Conservation (phyloP, 1,140 invertebrate genomes). For the Bombyx mandarina region DNA sequence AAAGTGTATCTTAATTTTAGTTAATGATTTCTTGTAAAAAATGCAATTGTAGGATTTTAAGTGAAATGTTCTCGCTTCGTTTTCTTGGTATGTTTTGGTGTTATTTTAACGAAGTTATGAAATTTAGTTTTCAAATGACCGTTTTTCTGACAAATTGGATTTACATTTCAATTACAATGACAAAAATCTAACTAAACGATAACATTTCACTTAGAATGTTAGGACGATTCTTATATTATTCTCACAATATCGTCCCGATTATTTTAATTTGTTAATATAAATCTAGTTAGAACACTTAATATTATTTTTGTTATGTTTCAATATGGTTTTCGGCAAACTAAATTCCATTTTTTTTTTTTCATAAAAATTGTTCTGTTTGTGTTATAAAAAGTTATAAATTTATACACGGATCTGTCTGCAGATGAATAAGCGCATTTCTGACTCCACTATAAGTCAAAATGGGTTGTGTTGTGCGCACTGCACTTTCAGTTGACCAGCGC, state of each 20-base stretch:
- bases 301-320: slow-evolving; percentile 50
- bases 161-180: too few species aligned
- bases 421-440: too few species aligned
- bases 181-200: slow-evolving; percentile 8
- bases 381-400: slow-evolving; percentile 36
- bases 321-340: slow-evolving; percentile 42
- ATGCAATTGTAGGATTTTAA: slow-evolving; percentile 52
- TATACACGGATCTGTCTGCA: too few species aligned
- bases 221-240: slow-evolving; percentile 70
- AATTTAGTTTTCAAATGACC: background rate
- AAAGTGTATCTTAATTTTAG: slow-evolving; percentile 59
- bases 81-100: background rate
- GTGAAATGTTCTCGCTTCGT: slow-evolving; percentile 45
- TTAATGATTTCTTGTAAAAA: slow-evolving; percentile 62
- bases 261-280: slow-evolving; percentile 62
- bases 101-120: background rate
- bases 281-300: slow-evolving; percentile 47
- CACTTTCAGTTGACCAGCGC: too few species aligned
- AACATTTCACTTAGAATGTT: slow-evolving; percentile 45
- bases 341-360: slow-evolving; percentile 45
- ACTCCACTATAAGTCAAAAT: too few species aligned
- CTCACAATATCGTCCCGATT: slow-evolving; percentile 67
- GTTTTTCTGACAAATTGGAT: too few species aligned
- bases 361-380: slow-evolving; percentile 47
- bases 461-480: too few species aligned